Percentiles rank a stretch among this genome's conserved stretches.
These are phyloP conservation scores for Perodicticus potto DNA, from an alignment of 2,797 vertebrate species.

Conservation along the genomic window DNA sequence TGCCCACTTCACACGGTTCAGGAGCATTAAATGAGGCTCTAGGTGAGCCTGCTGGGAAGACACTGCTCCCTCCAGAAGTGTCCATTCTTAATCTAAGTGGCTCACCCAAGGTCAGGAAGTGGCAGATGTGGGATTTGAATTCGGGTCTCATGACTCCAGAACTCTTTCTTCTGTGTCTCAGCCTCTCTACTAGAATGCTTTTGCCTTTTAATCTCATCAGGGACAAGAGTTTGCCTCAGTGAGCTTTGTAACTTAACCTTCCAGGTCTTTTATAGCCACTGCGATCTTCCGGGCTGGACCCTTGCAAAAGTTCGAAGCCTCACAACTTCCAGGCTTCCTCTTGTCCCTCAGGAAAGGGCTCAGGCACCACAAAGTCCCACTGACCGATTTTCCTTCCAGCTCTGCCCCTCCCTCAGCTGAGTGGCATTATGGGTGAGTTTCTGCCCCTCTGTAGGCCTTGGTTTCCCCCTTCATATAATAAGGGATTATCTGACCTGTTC, in stretches of 20 bases:
- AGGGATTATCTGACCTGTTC: background rate
- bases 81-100: background rate
- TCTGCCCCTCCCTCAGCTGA: background rate
- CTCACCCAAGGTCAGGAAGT: background rate
- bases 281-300: background rate
- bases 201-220: background rate
- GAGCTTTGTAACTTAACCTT: background rate
- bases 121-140: background rate
- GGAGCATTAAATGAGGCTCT: background rate
- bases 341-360: background rate
- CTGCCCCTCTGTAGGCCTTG: background rate
- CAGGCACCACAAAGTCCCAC: background rate
- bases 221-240: no score
- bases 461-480: background rate
- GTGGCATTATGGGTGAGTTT: rapidly evolving
- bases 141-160: background rate
- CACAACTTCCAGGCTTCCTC: rapidly evolving
- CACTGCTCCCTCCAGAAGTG: rapidly evolving
- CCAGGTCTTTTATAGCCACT: rapidly evolving
- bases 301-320: background rate
- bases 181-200: background rate
- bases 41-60: background rate
- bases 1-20: rapidly evolving
- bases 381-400: rapidly evolving
- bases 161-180: background rate